These are phyloP conservation scores for Agrotis ipsilon DNA, from an alignment of 2,888 invertebrate genomes.

Conservation along the genomic window DNA sequence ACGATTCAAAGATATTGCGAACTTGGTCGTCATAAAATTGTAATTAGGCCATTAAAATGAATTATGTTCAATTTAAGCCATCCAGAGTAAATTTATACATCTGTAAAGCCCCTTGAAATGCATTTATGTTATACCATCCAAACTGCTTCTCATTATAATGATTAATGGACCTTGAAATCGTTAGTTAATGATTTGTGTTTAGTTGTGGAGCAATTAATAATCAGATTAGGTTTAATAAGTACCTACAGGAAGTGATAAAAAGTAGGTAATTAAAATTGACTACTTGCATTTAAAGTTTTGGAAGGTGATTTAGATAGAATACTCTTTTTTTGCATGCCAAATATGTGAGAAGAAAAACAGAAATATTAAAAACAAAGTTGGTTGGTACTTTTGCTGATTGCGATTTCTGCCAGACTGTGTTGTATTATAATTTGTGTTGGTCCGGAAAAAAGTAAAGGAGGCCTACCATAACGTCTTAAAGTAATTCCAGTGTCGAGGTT, in stretches of 20 bases:
- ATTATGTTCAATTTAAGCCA: neutral
- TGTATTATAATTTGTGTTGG: no score
- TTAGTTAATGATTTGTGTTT: constrained; percentile 9
- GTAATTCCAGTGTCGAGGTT: no score
- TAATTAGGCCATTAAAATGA: neutral
- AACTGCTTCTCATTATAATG: neutral
- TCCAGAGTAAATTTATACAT: neutral
- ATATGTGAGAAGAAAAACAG: neutral
- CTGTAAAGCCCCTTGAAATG: neutral
- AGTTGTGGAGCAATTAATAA: constrained; percentile 23
- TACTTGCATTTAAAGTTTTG: neutral
- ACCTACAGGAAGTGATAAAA: constrained; percentile 20
- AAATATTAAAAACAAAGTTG: neutral
- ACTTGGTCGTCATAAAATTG: neutral
- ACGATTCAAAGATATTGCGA: constrained; percentile 14
- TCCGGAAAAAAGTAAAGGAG: neutral
- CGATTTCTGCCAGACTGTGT: neutral
- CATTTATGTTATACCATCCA: neutral
- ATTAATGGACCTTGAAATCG: constrained; percentile 4
- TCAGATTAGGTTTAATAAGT: constrained; percentile 18
- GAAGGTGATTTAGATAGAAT: neutral
- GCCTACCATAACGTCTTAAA: no score
- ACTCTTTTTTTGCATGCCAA: neutral
- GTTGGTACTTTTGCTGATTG: neutral
- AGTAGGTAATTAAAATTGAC: neutral